Percentiles rank a stretch among this genome's conserved stretches.
phyloP scores from a whole-genome alignment of 1,140 invertebrate species.

The Brachystomella parvula region DNA sequence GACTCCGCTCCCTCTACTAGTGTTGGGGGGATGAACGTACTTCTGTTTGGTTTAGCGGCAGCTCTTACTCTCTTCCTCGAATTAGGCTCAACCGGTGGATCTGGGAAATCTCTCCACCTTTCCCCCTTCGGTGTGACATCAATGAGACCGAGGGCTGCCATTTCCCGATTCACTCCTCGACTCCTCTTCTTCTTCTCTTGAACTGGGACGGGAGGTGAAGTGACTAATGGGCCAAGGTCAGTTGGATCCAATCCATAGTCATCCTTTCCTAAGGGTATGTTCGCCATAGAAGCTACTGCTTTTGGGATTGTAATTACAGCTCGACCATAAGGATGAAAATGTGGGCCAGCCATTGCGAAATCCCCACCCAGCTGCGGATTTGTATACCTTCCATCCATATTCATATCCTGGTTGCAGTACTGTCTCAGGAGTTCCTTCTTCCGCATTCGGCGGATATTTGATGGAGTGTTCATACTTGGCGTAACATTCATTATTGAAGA shows the following conservation, averaged over 20 bases:
- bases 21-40: conserved; percentile 37
- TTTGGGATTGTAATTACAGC: conserved; percentile 74
- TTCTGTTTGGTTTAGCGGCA: conserved; percentile 28
- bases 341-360: conserved; percentile 41
- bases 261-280: conserved; percentile 64
- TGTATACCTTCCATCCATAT: conserved; percentile 61
- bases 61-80: conserved; percentile 22
- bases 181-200: conserved; percentile 42
- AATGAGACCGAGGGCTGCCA: conserved; percentile 34
- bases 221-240: conserved; percentile 47
- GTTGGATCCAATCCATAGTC: conserved; percentile 56
- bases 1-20: conserved; percentile 22
- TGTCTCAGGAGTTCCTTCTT: conserved; percentile 78
- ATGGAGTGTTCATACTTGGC: conserved; percentile 45
- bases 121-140: conserved; percentile 28
- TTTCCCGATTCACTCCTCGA: conserved; percentile 34
- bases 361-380: conserved; percentile 40
- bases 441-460: conserved; percentile 71
- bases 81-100: conserved; percentile 12
- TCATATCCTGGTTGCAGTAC: conserved; percentile 78
- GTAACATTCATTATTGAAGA: conserved; percentile 23
- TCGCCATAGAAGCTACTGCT: conserved; percentile 75
- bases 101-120: neutral
- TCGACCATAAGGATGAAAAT: conserved; percentile 57
- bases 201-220: neutral